A percentile compares a stretch with the other conserved stretches of the same genome.
These are phyloP conservation scores for Drosophila austrosaltans DNA, from an alignment of 2,888 invertebrate species.

Conservation along the genomic window DNA sequence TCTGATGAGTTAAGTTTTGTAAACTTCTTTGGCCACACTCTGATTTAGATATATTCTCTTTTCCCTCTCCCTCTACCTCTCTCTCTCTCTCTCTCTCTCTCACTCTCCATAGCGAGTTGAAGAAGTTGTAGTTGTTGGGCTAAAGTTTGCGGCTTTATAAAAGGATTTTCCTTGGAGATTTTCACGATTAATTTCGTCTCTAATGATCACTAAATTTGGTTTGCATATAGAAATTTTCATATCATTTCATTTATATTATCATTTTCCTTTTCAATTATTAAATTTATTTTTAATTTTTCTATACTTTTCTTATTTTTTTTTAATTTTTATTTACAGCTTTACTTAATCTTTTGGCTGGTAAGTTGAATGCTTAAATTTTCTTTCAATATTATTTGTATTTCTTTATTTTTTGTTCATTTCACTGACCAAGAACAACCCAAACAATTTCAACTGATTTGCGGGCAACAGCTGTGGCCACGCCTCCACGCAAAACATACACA, in stretches of 20 bases:
- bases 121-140: not conserved
- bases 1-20: slow-evolving; percentile 73
- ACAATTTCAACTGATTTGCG: slow-evolving; percentile 54
- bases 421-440: slow-evolving; percentile 62
- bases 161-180: slow-evolving; percentile 1
- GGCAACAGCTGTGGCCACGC: slow-evolving; percentile 57
- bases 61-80: too few relatives aligned
- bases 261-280: not conserved
- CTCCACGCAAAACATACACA: slow-evolving; percentile 42
- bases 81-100: too few relatives aligned
- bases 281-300: slow-evolving; percentile 12
- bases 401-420: slow-evolving; percentile 58
- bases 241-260: not conserved
- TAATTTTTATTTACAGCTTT: slow-evolving; percentile 57
- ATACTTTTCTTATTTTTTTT: slow-evolving; percentile 18
- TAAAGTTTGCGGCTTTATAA: slow-evolving; percentile 1
- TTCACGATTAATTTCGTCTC: slow-evolving; percentile 2
- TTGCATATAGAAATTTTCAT: not conserved
- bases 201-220: not conserved
- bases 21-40: slow-evolving; percentile 43
- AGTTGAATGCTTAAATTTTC: slow-evolving; percentile 52
- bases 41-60: slow-evolving; percentile 34
- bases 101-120: not conserved
- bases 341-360: slow-evolving; percentile 64
- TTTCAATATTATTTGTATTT: slow-evolving; percentile 59